A percentile compares a stretch with the other conserved stretches of the same genome.
Conservation (phyloP, 2,113 vertebrate genomes). For the Macaca mulatta region DNA sequence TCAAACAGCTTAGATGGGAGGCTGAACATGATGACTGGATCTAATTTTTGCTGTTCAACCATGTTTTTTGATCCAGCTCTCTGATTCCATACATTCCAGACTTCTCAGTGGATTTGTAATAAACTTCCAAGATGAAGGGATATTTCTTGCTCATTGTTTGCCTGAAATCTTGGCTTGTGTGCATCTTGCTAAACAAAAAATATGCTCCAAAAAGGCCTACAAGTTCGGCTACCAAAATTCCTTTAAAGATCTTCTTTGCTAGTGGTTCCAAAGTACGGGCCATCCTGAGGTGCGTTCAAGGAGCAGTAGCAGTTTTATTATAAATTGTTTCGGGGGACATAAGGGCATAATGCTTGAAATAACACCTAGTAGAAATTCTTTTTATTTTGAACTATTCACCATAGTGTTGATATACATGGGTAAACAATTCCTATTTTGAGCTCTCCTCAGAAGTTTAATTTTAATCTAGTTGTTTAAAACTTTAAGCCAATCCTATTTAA, state of each 20-base stretch:
- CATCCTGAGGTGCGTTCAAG: constrained; percentile 51
- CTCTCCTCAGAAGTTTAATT: background rate
- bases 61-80: constrained; percentile 78
- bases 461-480: constrained; percentile 9
- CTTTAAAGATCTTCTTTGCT: constrained; percentile 76
- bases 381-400: background rate
- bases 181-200: constrained; percentile 72
- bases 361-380: constrained; percentile 5
- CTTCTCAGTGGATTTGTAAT: constrained; percentile 93
- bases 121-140: constrained; percentile 81
- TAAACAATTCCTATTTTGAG: constrained; percentile 16
- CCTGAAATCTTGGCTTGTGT: constrained; percentile 66
- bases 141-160: too few species aligned
- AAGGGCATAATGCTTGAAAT: background rate
- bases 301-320: background rate
- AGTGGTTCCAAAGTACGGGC: constrained; percentile 44
- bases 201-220: constrained; percentile 67
- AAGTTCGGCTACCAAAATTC: constrained; percentile 67
- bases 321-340: constrained; percentile 20
- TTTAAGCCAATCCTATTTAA: background rate
- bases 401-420: background rate
- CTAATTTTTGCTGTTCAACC: constrained; percentile 67
- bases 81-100: constrained; percentile 88
- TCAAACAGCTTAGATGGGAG: constrained; percentile 97
- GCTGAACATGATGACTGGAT: constrained; percentile 91